These are phyloP conservation scores for Pseudomyrmex dendroicus DNA, from an alignment of 1,140 invertebrate species.

Conservation along the genomic window DNA sequence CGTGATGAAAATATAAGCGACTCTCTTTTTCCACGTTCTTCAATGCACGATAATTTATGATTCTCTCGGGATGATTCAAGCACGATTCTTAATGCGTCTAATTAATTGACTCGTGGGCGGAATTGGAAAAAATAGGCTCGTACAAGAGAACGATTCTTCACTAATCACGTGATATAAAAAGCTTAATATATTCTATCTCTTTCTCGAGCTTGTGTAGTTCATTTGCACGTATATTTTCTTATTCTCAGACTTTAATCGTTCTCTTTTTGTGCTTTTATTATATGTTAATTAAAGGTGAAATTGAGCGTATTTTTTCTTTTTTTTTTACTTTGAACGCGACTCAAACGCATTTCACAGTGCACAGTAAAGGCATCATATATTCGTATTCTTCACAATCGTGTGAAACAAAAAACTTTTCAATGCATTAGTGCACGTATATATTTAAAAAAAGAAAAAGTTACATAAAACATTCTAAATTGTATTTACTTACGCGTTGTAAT, in stretches of 20 bases:
- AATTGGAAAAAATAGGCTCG: background rate
- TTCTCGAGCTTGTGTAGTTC: background rate
- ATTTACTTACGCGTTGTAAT: conserved; percentile 48
- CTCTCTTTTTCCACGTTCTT: conserved; percentile 36
- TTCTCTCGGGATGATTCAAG: conserved; percentile 35
- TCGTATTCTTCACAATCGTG: no score
- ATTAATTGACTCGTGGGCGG: conserved; percentile 69
- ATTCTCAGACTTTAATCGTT: conserved; percentile 9
- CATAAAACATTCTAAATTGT: background rate
- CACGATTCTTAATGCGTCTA: conserved; percentile 70
- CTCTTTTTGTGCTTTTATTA: background rate
- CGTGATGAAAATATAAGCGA: conserved; percentile 14
- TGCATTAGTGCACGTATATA: no score
- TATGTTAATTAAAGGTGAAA: no score
- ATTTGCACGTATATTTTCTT: conserved; percentile 3
- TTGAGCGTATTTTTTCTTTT: no score
- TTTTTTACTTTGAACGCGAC: no score
- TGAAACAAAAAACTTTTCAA: no score
- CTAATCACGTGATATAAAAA: background rate
- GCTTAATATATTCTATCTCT: background rate
- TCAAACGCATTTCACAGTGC: no score
- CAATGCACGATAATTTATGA: conserved; percentile 29
- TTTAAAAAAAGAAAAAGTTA: background rate
- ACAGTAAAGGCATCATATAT: no score
- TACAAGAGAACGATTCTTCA: conserved; percentile 34